phyloP scores from a whole-genome alignment of 2,888 invertebrate species.

The Idaea biselata region DNA sequence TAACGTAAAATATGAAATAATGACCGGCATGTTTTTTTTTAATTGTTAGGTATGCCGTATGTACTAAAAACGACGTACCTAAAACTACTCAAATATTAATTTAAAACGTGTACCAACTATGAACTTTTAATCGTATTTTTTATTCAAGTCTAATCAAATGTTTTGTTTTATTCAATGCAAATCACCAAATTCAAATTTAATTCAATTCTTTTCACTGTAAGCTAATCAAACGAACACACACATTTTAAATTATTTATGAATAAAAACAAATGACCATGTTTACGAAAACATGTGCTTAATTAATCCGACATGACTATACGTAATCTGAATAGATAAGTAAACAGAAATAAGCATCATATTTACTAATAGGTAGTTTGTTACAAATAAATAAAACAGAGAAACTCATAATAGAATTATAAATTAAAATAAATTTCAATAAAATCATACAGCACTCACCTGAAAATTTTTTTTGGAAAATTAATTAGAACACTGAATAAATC shows the following conservation, averaged over 20 bases:
- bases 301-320: background rate
- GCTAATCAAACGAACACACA: background rate
- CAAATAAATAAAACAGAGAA: background rate
- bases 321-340: background rate
- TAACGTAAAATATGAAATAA: too few relatives aligned
- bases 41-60: too few relatives aligned
- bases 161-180: background rate
- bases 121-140: background rate
- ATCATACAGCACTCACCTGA: slow-evolving; percentile 9
- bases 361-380: background rate
- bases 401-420: too few relatives aligned
- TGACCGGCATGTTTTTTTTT: too few relatives aligned
- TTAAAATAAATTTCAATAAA: background rate
- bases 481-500: slow-evolving; percentile 47
- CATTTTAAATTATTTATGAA: background rate
- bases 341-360: background rate
- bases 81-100: background rate
- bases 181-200: background rate
- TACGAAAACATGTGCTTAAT: background rate
- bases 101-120: background rate
- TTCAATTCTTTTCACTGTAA: background rate
- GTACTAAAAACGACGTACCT: too few relatives aligned
- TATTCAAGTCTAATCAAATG: background rate
- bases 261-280: background rate
- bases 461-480: slow-evolving; percentile 18